Conservation (phyloP, 2,888 invertebrate genomes). For the Synergus itoensis region DNA sequence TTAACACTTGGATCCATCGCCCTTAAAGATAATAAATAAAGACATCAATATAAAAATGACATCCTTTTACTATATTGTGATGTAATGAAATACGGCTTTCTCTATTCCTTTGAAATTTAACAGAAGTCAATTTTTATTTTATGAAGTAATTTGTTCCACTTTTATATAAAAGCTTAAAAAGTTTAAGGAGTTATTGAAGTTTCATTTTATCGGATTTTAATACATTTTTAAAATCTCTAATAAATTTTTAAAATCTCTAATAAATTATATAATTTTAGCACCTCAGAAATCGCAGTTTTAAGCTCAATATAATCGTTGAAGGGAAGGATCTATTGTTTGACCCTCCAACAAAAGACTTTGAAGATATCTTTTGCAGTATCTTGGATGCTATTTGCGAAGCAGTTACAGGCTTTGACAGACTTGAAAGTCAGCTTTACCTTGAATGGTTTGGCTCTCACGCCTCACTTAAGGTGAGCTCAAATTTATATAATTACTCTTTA, state of each 20-base stretch:
- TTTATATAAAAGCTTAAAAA: neutral
- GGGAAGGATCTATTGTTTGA: conserved; percentile 85
- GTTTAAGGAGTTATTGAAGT: neutral
- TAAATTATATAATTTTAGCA: neutral
- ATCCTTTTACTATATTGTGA: too few species aligned
- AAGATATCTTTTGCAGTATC: conserved; percentile 84
- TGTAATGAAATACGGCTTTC: too few species aligned
- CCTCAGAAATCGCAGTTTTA: conserved; percentile 79
- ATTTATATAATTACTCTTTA: conserved; percentile 5
- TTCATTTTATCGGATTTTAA: neutral
- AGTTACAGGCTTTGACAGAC: conserved; percentile 85
- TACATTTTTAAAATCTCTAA: neutral
- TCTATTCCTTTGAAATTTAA: too few species aligned
- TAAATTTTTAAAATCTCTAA: neutral
- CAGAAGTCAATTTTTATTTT: too few species aligned
- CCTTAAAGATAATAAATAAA: too few species aligned
- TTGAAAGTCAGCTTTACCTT: conserved; percentile 89
- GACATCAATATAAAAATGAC: too few species aligned
- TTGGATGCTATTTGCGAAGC: conserved; percentile 88
- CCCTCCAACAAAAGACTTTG: conserved; percentile 88
- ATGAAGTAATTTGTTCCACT: neutral
- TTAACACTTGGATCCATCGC: too few species aligned
- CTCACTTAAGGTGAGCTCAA: conserved; percentile 63
- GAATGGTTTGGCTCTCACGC: conserved; percentile 78
- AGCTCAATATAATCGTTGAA: conserved; percentile 81